Evolutionary conservation across 2,113 vertebrate species (phyloP), one percentile per base, ranked within the genome.

Genomic region (Lethenteron camtschaticum): DNA sequence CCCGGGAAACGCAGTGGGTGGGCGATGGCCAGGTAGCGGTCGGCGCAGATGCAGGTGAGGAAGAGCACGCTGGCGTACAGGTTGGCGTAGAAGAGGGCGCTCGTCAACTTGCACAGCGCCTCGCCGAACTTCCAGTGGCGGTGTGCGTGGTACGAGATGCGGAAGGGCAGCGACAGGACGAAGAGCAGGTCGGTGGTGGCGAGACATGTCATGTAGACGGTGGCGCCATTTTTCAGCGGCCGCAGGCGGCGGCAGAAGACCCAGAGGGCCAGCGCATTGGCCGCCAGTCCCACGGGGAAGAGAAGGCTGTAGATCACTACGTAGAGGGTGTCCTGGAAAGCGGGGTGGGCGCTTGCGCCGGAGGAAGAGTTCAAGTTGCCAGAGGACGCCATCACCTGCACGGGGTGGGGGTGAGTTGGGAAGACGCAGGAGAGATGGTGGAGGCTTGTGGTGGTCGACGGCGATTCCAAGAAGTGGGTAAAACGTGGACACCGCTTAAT

Each of bases 61-160:
- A 87, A 87, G 12, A 87, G 80, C 72, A 85, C 85, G 77, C 85
- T 88, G 14, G 85, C 83, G 0, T 87, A 87, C 80, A 88, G 82
- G 74, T 88, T 87, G 70, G 85, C 83, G 77, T 89, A 83, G 77
- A 88, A 88, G 73, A 83, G 77, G 9, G 85, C 85, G 3, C 84
- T 82, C 1, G 84, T 79, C 9, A 77, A 74, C 70, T 81, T 81
- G 73, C 86, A 89, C 72, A 84, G 74, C 56, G 80, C 72, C 57
- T 71, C 72, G 0, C 83, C 79, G 57, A 87, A 77, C 70, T 76
- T 78, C 86, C 85, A 88, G 69, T 73, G 9, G 69, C 84, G 78
- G 10, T 70, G 75, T 57, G 72, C 74, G 12, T 87, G 87, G 72
- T 83, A 85, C 68, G 79, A 79, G 69, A 86, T 75, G 18, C 86